Base-by-base conservation (phyloP, 2,113 vertebrate species). In the Corythornis vintsioides region DNA sequence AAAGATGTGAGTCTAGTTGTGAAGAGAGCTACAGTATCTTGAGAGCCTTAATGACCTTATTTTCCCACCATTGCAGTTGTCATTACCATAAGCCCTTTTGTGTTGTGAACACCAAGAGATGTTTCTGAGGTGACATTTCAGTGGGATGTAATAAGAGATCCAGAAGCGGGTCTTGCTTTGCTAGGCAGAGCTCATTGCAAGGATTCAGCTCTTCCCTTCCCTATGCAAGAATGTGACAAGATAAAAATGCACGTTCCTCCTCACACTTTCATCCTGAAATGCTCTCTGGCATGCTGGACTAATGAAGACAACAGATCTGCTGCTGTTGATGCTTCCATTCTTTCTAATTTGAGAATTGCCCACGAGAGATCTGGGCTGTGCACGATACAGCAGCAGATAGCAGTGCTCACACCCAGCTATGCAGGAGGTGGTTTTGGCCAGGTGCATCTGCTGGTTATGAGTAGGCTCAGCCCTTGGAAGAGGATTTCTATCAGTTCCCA, bases 361-460 rank as follows among this genome's bases (percentile, higher is more conserved):
- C 12, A 3, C 38, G 71, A 70, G 42, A 66, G 45, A 55, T 55
- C 45, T 66, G 60, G 40, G 59, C 60, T 43, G 60, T 38, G 81
- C 42, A 50, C 0, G 4, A 82, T 85, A 52, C 57, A 61, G 70
- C 1, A 24, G 55, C 10, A 79, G 91, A 87, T 91, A 92, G 64
- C 87, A 82, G 43, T 17, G 67, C 75, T 95, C 74, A 79, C 92
- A 89, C 74, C 71, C 84, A 85, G 63, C 22, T 85, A 52, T 18
- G 38, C 60, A 85, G 78, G 75, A 73, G 88, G 74, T 3, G 26
- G 48, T 73, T 93, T 92, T 87, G 59, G 55, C 74, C 17, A 5
- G 40, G 89, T 15, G 18, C 73, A 79, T 73, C 56, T 74, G 48
- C 40, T 24, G 45, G 43, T 63, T 76, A 47, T 10, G 52, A 66